Evolutionary conservation across 2,888 invertebrate species (phyloP).

Genomic region (Drosophila tanythrix): DNA sequence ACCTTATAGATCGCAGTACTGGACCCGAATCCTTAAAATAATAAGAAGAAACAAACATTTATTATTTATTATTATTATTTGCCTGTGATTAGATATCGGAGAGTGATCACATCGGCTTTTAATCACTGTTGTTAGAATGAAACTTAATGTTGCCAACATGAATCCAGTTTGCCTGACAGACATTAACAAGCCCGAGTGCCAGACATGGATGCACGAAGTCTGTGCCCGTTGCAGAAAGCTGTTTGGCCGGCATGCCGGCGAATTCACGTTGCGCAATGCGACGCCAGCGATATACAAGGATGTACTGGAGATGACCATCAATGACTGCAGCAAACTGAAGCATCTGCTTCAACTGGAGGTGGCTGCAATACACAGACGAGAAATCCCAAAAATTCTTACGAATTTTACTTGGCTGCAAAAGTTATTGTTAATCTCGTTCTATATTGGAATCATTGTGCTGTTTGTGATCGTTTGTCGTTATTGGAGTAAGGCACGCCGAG

Average conservation of each 20-base stretch:
- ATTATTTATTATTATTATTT: neutral
- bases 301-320: conserved; percentile 50
- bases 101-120: conserved; percentile 7
- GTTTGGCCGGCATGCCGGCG: conserved; percentile 5
- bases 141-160: conserved; percentile 37
- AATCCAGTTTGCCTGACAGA: conserved; percentile 59
- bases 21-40: no score
- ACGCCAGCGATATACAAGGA: conserved; percentile 54
- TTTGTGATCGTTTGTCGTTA: conserved; percentile 15
- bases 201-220: conserved; percentile 64
- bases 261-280: conserved; percentile 38
- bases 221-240: conserved; percentile 46
- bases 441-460: conserved; percentile 23
- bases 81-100: neutral
- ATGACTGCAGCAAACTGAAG: conserved; percentile 60
- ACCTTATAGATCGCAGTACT: no score
- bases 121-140: neutral
- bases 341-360: conserved; percentile 38
- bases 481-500: neutral
- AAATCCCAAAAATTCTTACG: neutral
- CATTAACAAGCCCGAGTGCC: conserved; percentile 48
- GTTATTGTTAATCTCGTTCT: conserved; percentile 13
- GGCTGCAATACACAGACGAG: neutral
- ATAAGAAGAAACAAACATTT: no score
- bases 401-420: conserved; percentile 50